Conservation (phyloP, 2,888 invertebrate species). For the Belgica antarctica region DNA sequence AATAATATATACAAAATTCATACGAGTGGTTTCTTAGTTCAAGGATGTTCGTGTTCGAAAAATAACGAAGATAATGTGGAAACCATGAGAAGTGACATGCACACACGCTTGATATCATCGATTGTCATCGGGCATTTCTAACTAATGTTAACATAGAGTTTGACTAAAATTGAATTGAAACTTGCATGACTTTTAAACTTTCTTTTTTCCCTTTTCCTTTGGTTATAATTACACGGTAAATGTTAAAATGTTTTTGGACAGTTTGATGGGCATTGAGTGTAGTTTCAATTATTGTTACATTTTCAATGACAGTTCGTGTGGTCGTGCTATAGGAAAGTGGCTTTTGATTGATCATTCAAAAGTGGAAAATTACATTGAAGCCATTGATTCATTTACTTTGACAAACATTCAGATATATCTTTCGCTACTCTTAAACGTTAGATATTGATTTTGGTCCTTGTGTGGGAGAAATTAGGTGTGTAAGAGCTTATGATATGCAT, state of each 20-base stretch:
- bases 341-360: not conserved
- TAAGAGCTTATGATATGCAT: constrained; percentile 15
- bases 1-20: too few species aligned
- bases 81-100: not conserved
- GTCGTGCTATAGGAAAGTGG: not conserved
- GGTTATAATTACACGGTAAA: not conserved
- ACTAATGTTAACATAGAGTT: constrained; percentile 37
- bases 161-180: constrained; percentile 2
- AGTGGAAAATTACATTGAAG: constrained; percentile 2
- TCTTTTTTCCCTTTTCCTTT: not conserved
- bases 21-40: too few species aligned
- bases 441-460: constrained; percentile 4
- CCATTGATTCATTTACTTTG: not conserved
- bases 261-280: not conserved
- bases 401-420: not conserved
- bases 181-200: not conserved
- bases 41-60: too few species aligned
- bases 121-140: constrained; percentile 43
- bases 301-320: not conserved
- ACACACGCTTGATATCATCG: constrained; percentile 9
- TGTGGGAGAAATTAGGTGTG: not conserved
- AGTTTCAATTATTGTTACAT: not conserved
- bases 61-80: too few species aligned
- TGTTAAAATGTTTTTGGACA: not conserved
- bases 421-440: not conserved